Conservation (phyloP, 2,888 invertebrate genomes). For the Nemotelus pantherinus region DNA sequence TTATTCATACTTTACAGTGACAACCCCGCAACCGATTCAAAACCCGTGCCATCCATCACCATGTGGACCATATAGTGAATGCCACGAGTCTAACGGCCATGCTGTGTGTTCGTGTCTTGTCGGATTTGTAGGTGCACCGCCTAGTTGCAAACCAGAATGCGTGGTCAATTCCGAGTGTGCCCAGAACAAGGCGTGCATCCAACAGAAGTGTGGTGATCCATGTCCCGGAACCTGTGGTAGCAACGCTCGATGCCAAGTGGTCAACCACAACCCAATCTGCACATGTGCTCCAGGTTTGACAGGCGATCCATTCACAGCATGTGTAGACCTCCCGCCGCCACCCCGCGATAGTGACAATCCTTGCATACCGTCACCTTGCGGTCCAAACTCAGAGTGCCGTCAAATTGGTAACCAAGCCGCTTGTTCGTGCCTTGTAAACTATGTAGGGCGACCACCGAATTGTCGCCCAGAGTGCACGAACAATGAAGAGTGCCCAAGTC, state of each 20-base stretch:
- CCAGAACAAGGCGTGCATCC: constrained; percentile 71
- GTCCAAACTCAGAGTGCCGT: constrained; percentile 83
- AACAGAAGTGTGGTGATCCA: constrained; percentile 74
- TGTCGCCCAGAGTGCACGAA: constrained; percentile 86
- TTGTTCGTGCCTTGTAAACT: constrained; percentile 83
- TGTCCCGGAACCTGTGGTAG: constrained; percentile 74
- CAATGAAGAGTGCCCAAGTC: constrained; percentile 82
- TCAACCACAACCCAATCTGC: constrained; percentile 76
- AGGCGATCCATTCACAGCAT: constrained; percentile 73
- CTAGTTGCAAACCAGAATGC: constrained; percentile 74
- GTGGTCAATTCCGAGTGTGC: constrained; percentile 74
- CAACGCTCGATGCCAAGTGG: constrained; percentile 73
- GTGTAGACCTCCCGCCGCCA: constrained; percentile 64
- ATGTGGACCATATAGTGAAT: constrained; percentile 74
- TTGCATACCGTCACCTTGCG: constrained; percentile 84
- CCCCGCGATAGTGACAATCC: constrained; percentile 69
- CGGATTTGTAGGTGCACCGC: constrained; percentile 73
- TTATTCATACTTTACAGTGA: constrained; percentile 43
- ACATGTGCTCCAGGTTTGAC: constrained; percentile 71
- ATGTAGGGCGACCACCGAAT: constrained; percentile 85
- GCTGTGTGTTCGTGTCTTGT: constrained; percentile 72
- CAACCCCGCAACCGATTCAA: constrained; percentile 55
- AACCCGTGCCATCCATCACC: constrained; percentile 73
- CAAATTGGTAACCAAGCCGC: constrained; percentile 84
- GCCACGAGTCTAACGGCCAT: constrained; percentile 71